Evolutionary conservation across 1,140 invertebrate species (phyloP).

Genomic region (Cephus cinctus): DNA sequence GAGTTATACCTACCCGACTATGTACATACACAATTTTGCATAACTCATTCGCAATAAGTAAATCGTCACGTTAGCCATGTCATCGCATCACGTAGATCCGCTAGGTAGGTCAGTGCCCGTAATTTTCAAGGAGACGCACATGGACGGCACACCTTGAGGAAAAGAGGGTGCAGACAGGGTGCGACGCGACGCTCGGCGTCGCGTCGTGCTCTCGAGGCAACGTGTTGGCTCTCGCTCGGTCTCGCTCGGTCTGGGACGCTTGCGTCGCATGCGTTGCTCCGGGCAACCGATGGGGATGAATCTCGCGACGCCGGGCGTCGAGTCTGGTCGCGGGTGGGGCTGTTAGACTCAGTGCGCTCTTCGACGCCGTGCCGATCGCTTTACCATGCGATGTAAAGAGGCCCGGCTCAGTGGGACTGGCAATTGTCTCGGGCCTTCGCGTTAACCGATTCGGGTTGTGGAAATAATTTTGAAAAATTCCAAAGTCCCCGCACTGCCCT

Average conservation of each 20-base stretch:
- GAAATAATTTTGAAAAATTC: too few species aligned
- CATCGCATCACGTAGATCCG: too few species aligned
- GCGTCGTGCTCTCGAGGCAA: constrained; percentile 9
- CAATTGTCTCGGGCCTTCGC: too few species aligned
- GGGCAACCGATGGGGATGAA: constrained; percentile 49
- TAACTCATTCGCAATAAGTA: too few species aligned
- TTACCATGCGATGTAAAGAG: too few species aligned
- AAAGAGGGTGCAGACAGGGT: constrained; percentile 4
- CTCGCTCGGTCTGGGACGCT: constrained; percentile 21
- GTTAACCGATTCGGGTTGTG: too few species aligned
- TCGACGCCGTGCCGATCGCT: constrained; percentile 42
- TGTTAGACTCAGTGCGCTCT: constrained; percentile 43
- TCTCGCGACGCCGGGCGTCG: constrained; percentile 47
- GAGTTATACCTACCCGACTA: too few species aligned
- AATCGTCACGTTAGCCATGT: too few species aligned
- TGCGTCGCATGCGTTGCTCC: constrained; percentile 44
- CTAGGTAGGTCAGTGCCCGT: neutral
- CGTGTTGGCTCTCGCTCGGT: constrained; percentile 7
- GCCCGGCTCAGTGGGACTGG: too few species aligned
- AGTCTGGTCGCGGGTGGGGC: constrained; percentile 45
- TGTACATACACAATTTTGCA: too few species aligned
- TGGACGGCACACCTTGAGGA: constrained; percentile 13
- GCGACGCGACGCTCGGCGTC: constrained; percentile 19
- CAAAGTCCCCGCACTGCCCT: too few species aligned
- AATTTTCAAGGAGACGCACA: constrained; percentile 10